A percentile compares a stretch with the other conserved stretches of the same genome.
Conservation (phyloP, 2,888 invertebrate species). For the Torymus auratus region DNA sequence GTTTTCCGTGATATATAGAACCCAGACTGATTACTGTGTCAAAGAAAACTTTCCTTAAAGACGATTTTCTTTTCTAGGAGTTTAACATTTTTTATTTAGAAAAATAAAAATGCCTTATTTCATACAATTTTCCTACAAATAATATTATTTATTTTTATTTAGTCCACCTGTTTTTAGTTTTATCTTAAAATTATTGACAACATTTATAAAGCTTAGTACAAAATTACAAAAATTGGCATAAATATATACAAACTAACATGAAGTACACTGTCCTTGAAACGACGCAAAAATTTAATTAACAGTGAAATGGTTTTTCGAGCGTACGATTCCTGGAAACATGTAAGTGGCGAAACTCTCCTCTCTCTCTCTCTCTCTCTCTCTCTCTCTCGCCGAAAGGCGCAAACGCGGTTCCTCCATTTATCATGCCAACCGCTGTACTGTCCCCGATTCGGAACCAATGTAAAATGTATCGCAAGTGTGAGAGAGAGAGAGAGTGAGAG, state of each 20-base stretch:
- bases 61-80: neutral
- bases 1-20: neutral
- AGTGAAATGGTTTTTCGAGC: conserved; percentile 41
- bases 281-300: conserved; percentile 17
- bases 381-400: neutral
- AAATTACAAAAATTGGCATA: no score
- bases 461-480: conserved; percentile 19
- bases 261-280: no score
- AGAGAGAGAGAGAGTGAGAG: neutral
- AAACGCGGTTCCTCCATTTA: conserved; percentile 15
- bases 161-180: no score
- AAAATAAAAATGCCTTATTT: no score
- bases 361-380: no score
- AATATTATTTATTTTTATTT: no score
- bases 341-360: no score
- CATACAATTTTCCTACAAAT: no score
- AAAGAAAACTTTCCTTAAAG: neutral
- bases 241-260: no score
- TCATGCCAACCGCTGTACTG: conserved; percentile 22
- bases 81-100: no score
- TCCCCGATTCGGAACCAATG: conserved; percentile 30
- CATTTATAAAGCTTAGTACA: no score
- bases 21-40: neutral
- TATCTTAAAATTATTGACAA: no score
- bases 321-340: neutral